Conservation (phyloP, 30 jellyfish, hydroid and myxozoan species). For the Pseudorhiza aurosa region DNA sequence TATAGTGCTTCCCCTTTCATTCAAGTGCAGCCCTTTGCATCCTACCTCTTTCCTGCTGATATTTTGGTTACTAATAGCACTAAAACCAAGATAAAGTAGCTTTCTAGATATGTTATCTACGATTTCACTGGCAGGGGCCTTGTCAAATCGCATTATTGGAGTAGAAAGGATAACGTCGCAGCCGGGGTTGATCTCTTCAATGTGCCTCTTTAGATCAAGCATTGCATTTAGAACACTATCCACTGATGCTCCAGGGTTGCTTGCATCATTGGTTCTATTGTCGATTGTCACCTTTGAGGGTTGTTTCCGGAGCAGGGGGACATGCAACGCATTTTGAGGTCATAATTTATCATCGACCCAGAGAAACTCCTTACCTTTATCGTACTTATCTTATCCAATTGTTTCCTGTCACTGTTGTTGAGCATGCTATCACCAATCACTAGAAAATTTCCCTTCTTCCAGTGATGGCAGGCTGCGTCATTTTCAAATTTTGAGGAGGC, state of each 20-base stretch:
- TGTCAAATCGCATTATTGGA: neutral
- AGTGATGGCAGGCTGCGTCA: too few relatives aligned
- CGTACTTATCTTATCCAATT: neutral
- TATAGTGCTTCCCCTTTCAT: conserved; percentile 1
- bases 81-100: neutral
- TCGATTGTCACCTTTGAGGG: neutral
- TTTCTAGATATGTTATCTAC: neutral
- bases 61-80: neutral
- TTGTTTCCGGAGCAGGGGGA: neutral
- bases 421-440: conserved; percentile 9
- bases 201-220: neutral
- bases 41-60: neutral
- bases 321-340: neutral
- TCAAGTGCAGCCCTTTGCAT: neutral
- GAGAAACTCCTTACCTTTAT: neutral
- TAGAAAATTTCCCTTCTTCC: neutral
- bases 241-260: neutral
- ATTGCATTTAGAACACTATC: neutral
- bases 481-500: too few relatives aligned
- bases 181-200: neutral
- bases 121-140: neutral
- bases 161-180: neutral
- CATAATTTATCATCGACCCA: neutral
- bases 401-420: neutral
- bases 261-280: neutral